A percentile compares a stretch with the other conserved stretches of the same genome.
Conservation (phyloP, 2,797 vertebrate species). For the Anomalospiza imberbis region DNA sequence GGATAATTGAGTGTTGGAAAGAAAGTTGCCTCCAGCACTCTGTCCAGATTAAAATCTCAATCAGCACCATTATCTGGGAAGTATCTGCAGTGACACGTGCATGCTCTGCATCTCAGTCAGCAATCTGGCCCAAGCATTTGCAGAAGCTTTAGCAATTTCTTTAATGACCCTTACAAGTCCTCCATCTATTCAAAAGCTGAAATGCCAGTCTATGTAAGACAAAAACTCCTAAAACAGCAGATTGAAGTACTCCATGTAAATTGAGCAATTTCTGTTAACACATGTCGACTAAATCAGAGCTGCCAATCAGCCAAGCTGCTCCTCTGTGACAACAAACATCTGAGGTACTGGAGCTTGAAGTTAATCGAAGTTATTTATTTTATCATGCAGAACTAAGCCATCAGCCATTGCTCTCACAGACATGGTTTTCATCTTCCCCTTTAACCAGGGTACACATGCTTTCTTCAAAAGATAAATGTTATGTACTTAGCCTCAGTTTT, state of each 20-base stretch:
- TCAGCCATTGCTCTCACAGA: constrained; percentile 31
- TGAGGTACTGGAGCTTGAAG: constrained; percentile 46
- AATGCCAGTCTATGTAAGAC: constrained; percentile 24
- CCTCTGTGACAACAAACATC: constrained; percentile 61
- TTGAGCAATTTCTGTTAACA: constrained; percentile 59
- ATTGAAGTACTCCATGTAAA: constrained; percentile 38
- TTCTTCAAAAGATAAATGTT: constrained; percentile 1
- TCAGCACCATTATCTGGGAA: constrained; percentile 53
- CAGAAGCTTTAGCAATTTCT: constrained; percentile 56
- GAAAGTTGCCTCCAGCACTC: constrained; percentile 12
- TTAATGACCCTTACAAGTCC: constrained; percentile 35
- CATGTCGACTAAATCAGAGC: constrained; percentile 23
- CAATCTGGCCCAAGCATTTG: constrained; percentile 31
- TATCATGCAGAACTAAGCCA: constrained; percentile 53
- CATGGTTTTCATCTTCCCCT: neutral
- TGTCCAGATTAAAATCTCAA: constrained; percentile 60
- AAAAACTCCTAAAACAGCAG: constrained; percentile 40
- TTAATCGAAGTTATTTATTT: constrained; percentile 61
- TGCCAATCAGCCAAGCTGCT: constrained; percentile 54
- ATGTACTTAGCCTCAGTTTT: neutral
- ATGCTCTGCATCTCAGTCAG: neutral
- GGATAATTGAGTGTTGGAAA: constrained; percentile 45
- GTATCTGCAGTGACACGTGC: constrained; percentile 22
- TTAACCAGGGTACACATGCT: neutral
- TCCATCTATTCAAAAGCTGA: constrained; percentile 2